Evolutionary conservation across 2,113 vertebrate genomes (phyloP), one percentile per base, ranked within the genome.

Genomic region (Melanerpes formicivorus): DNA sequence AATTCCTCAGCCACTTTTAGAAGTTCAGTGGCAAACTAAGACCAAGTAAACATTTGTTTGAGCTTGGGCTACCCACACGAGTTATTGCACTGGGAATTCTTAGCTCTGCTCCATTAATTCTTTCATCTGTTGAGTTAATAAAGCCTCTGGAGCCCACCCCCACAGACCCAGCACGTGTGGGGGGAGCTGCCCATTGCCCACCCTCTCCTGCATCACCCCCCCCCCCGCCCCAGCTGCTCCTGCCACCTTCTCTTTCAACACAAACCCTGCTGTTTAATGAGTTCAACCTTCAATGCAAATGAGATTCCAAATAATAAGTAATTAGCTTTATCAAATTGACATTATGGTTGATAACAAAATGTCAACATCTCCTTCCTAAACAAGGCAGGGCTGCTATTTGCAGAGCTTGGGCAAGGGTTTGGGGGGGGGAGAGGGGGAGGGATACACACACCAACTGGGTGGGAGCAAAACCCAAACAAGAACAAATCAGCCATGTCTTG

Each of bases 291-390:
- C 63, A 30, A 73, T 72, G 93, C 81, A 84, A 91, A 93, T 77
- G 14, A 64, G 70, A 87, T 84, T 80, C 72, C 93, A 74, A 89
- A 92, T 50, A 93, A 93, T 40, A 70, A 94, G 84, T 82, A 91
- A 93, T 93, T 79, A 78, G 92, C 85, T 77, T 82, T 73, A 66
- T 94, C 71, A 30, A 81, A 71, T 66, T 92, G 85, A 95, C 94
- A 87, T 89, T 94, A 64, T 44, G 42, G 5, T 55, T 50, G 62
- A 58, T 48, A 91, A 90, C 71, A 56, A 75, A 90, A 66, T 85
- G 82, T 92, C 94, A 88, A 66, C 62, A 29, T 7, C 3, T 75
- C 58, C 82, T 93, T 30, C 64, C 74, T 64, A 90, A 96, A 92
- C 76, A 87, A n/a, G 80, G 74, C 70, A 37, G 65, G 65, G 90